Evolutionary conservation across 2,113 vertebrate species (phyloP).

Genomic region (Apteryx mantelli): DNA sequence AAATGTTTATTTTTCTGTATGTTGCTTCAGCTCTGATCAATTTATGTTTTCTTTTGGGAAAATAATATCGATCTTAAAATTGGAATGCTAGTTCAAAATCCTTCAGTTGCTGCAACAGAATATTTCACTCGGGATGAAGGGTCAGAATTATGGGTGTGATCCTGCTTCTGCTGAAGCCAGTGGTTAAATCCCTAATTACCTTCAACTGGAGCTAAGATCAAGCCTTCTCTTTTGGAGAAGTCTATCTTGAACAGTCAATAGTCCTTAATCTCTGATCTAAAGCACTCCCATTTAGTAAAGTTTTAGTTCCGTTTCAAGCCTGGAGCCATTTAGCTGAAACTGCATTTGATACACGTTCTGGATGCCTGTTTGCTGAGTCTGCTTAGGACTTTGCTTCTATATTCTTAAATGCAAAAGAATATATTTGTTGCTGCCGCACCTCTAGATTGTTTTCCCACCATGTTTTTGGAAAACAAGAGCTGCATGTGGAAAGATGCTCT

Average conservation of each 20-base stretch:
- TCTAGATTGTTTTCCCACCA: not conserved
- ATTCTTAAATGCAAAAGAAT: not conserved
- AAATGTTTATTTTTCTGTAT: not conserved
- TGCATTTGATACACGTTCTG: slow-evolving; percentile 10
- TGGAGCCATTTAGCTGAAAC: not conserved
- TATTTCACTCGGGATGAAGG: slow-evolving; percentile 18
- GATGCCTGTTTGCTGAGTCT: not conserved
- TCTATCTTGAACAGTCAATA: slow-evolving; percentile 30
- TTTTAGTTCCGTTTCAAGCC: not conserved
- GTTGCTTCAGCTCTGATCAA: not conserved
- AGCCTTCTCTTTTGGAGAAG: slow-evolving; percentile 10
- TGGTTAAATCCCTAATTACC: slow-evolving; percentile 32
- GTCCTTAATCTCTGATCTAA: slow-evolving; percentile 50
- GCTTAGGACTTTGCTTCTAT: not conserved
- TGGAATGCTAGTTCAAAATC: not conserved
- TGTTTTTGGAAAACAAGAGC: not conserved
- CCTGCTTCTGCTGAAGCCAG: not conserved
- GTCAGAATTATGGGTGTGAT: slow-evolving; percentile 25
- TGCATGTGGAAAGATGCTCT: not conserved
- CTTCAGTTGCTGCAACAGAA: not conserved
- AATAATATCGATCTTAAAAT: slow-evolving; percentile 27
- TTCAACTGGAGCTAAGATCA: not conserved
- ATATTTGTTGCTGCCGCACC: not conserved
- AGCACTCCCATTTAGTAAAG: slow-evolving; percentile 30
- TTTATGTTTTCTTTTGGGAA: not conserved